phyloP scores from a whole-genome alignment of 1,140 invertebrate genomes.

The Bombus superbus region DNA sequence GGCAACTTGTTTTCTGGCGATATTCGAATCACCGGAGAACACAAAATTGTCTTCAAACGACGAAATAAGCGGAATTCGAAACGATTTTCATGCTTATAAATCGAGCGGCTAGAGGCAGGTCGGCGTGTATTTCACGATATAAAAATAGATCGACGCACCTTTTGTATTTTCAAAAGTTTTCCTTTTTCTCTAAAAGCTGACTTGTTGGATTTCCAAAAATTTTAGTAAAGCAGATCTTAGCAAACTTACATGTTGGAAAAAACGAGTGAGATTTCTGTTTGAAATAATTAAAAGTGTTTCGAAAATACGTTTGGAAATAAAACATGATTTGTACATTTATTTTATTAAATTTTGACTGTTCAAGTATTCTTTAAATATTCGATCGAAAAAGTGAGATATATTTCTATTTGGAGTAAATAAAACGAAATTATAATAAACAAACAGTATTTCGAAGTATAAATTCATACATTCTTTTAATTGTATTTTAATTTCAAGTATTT shows the following conservation, averaged over 20 bases:
- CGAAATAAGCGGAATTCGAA: conserved; percentile 5
- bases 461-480: background rate
- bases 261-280: background rate
- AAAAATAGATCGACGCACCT: conserved; percentile 35
- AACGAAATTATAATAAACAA: background rate
- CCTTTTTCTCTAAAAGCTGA: background rate
- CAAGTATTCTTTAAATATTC: background rate
- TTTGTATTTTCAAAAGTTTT: conserved; percentile 4
- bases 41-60: background rate
- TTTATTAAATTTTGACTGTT: background rate
- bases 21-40: background rate
- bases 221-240: no score
- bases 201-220: background rate
- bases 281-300: background rate
- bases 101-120: background rate
- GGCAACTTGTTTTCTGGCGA: background rate
- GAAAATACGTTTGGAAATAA: background rate
- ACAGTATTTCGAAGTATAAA: background rate
- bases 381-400: background rate
- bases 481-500: background rate
- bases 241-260: background rate
- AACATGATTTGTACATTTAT: background rate
- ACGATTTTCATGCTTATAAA: conserved; percentile 39
- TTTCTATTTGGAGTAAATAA: background rate
- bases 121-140: background rate